Percentiles rank a stretch among this genome's conserved stretches.
Evolutionary conservation across 1,140 invertebrate species (phyloP).

Genomic region (Steinernema khuongi): DNA sequence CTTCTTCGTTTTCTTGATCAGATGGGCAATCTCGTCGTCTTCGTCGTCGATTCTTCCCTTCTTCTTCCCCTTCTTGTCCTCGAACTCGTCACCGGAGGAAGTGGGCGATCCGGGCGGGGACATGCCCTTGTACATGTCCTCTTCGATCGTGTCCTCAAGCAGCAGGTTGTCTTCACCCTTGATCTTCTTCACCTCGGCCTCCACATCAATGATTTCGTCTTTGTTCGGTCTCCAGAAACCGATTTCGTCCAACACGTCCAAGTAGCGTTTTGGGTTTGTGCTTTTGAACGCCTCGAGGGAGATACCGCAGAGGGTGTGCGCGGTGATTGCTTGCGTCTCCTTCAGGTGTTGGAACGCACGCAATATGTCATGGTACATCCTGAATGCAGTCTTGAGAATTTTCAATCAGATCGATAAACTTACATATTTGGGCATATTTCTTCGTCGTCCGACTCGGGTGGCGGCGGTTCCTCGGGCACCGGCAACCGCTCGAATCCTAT

Average conservation of each 20-base stretch:
- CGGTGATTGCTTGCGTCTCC: neutral
- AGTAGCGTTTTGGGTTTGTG: neutral
- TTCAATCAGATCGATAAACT: too few species aligned
- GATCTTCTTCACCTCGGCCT: neutral
- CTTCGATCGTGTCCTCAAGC: neutral
- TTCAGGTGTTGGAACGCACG: neutral
- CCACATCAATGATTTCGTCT: neutral
- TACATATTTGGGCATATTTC: neutral
- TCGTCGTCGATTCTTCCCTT: neutral
- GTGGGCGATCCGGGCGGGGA: neutral
- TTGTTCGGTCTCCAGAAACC: conserved; percentile 3
- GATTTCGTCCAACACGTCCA: neutral
- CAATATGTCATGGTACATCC: neutral
- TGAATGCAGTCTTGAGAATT: too few species aligned
- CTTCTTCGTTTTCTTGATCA: neutral
- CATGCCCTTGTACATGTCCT: conserved; percentile 2
- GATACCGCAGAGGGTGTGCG: neutral
- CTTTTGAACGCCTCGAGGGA: neutral
- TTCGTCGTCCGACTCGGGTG: neutral
- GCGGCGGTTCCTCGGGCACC: neutral
- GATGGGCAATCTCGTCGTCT: neutral
- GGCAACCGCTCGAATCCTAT: neutral
- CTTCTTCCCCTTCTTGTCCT: neutral
- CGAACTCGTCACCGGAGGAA: neutral
- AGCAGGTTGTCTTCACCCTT: neutral